A percentile compares a stretch with the other conserved stretches of the same genome.
These are phyloP conservation scores for Octonoba sinensis DNA, from an alignment of 2,888 invertebrate species.

Conservation along the genomic window DNA sequence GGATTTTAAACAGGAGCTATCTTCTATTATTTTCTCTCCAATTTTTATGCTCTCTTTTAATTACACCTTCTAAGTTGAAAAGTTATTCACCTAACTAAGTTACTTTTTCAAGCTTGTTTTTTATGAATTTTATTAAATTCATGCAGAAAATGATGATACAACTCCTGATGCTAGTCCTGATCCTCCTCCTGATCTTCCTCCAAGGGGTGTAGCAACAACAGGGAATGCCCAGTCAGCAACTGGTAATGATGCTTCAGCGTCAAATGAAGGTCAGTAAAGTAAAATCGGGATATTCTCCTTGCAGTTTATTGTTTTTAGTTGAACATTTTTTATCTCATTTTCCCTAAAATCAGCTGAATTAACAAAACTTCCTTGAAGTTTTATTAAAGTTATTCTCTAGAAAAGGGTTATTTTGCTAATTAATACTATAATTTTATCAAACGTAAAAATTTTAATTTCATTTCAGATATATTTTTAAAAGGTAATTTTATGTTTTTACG, in stretches of 20 bases:
- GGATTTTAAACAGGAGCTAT: not conserved
- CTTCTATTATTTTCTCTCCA: not conserved
- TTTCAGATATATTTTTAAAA: no score
- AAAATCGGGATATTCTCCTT: not conserved
- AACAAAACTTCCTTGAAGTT: no score
- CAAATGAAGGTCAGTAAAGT: conserved; percentile 25
- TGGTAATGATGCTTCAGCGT: conserved; percentile 31
- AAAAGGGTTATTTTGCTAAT: no score
- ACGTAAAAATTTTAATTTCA: no score
- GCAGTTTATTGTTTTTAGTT: no score
- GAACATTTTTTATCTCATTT: not conserved
- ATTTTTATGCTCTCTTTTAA: not conserved
- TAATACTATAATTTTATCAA: no score
- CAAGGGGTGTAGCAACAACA: conserved; percentile 73
- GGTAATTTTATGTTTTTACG: no score
- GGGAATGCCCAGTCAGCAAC: conserved; percentile 66
- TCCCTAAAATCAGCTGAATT: not conserved
- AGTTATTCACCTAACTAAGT: no score
- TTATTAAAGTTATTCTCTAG: no score
- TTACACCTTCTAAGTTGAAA: no score
- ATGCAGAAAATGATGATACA: conserved; percentile 63
- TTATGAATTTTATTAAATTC: not conserved
- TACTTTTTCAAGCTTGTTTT: no score
- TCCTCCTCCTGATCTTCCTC: conserved; percentile 84
- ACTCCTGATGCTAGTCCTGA: conserved; percentile 67